These are phyloP conservation scores for Acrocephalus kingi DNA, from an alignment of 2,113 vertebrate genomes.

Conservation along the genomic window DNA sequence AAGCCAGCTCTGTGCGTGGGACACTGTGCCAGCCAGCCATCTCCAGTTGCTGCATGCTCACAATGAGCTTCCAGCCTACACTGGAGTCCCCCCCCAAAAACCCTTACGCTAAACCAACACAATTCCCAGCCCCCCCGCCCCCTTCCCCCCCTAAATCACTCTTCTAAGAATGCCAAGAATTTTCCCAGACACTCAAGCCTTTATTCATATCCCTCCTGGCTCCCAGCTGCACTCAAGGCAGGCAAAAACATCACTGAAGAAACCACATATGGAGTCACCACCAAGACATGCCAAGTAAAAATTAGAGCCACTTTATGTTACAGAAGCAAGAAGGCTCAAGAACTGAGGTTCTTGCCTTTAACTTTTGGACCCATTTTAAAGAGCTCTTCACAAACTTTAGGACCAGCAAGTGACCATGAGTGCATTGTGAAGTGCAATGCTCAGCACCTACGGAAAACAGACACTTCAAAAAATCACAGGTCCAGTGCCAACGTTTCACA, in stretches of 20 bases:
- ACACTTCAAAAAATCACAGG: not conserved
- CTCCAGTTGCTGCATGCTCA: not conserved
- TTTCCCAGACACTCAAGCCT: slow-evolving; percentile 72
- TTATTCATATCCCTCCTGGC: slow-evolving; percentile 40
- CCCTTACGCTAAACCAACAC: not conserved
- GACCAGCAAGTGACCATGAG: not conserved
- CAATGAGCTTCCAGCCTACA: not conserved
- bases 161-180: slow-evolving; percentile 74
- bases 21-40: not conserved
- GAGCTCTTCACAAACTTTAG: not conserved
- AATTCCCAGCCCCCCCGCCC: not conserved
- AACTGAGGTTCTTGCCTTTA: not conserved
- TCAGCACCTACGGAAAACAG: not conserved
- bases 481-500: not conserved
- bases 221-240: slow-evolving; percentile 41
- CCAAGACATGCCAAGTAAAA: not conserved
- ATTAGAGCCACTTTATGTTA: not conserved
- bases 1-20: not conserved
- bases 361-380: not conserved
- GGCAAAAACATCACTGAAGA: slow-evolving; percentile 23
- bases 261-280: slow-evolving; percentile 8
- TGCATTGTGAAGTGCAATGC: accelerated
- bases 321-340: not conserved
- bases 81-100: not conserved
- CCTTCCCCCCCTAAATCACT: not conserved